Base-by-base conservation (phyloP, 2,113 vertebrate genomes). In the Lophotis ruficrista region DNA sequence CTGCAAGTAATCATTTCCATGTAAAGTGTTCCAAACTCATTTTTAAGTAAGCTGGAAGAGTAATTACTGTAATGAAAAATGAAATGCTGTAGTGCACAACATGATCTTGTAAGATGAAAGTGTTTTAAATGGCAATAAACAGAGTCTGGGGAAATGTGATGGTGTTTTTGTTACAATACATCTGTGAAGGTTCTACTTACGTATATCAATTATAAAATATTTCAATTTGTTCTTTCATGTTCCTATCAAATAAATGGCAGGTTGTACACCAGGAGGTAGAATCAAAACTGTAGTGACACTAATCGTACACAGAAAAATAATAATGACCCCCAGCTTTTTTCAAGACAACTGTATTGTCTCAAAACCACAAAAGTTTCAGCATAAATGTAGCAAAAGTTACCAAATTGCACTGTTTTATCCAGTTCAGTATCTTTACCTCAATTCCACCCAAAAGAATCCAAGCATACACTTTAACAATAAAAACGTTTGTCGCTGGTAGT, bases 41-140 rank as follows among this genome's bases (percentile, higher is more conserved):
- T 89, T 88, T 87, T 81, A 84, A 83, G 61, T 37, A 69, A 72
- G 25, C 27, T 66, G 10, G 28, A 91, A 83, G 38, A 87, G 51
- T 50, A 94, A 78, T 64, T 87, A 64, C n/a, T 61, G 13, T 54
- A 88, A 62, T 28, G 9, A 75, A 78, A 90, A 94, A 77, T 54
- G 23, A 73, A 80, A 83, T 35, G 20, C 38, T 90, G 14, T 35
- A 65, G 30, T 62, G 69, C 35, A n/a, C 6, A 78, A 56, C 56
- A 84, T 68, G 57, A 93, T 82, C 70, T 82, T 16, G 0, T 50
- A 85, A 23, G 1, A 84, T 41, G 78, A 65, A 97, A 94, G 33
- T 76, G 21, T 66, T 95, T 94, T 90, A 95, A 96, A 93, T 75
- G 53, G 53, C 54, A 96, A 94, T 81, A 87, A 96, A 93, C 60